These are phyloP conservation scores for Bucco capensis DNA, from an alignment of 2,113 vertebrate species.

Conservation along the genomic window DNA sequence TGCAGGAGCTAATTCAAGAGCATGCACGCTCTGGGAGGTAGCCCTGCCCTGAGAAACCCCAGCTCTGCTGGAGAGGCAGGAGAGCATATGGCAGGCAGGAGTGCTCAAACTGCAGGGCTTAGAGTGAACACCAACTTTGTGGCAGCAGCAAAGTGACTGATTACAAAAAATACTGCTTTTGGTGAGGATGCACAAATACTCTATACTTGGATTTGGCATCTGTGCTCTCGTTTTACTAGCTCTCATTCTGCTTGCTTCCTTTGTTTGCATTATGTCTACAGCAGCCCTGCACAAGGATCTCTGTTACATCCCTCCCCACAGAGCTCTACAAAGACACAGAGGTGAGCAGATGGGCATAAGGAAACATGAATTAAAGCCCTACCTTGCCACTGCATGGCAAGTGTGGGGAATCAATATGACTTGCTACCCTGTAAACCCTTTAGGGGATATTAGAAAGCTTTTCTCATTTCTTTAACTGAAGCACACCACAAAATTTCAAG, in stretches of 20 bases:
- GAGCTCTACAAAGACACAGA: not conserved
- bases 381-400: not conserved
- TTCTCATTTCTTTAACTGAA: not conserved
- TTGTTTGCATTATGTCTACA: not conserved
- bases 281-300: not conserved
- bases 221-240: not conserved
- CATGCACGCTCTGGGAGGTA: accelerated
- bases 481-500: not conserved
- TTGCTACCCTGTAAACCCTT: not conserved
- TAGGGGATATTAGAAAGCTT: not conserved
- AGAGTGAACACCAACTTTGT: accelerated
- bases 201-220: not conserved
- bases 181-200: accelerated
- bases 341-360: not conserved
- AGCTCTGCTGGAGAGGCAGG: not conserved
- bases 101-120: not conserved
- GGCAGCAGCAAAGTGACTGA: not conserved
- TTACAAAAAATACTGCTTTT: accelerated
- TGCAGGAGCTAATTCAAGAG: not conserved
- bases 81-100: accelerated
- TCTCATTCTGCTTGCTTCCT: not conserved
- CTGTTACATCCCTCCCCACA: accelerated
- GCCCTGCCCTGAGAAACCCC: not conserved
- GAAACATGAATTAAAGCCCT: not conserved
- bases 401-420: not conserved